Evolutionary conservation across 1,140 invertebrate genomes (phyloP).

Genomic region (Metopolophium dirhodum): DNA sequence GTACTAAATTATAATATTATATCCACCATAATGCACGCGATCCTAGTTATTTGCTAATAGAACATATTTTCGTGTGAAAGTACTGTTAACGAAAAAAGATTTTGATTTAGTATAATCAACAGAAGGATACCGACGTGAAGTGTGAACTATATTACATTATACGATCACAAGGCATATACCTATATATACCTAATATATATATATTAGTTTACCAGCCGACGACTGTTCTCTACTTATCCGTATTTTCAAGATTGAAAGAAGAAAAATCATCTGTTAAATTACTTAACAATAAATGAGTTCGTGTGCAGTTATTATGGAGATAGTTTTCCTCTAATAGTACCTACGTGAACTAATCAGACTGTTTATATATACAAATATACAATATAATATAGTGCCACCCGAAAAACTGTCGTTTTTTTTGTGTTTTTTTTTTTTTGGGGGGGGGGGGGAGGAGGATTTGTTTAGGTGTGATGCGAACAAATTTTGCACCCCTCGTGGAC

Average conservation of each 20-base stretch:
- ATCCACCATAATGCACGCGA: neutral
- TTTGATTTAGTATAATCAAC: neutral
- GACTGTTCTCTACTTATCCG: neutral
- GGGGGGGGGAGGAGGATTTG: too few species aligned
- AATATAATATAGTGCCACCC: neutral
- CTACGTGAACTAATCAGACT: neutral
- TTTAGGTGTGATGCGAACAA: neutral
- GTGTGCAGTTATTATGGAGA: neutral
- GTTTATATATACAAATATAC: too few species aligned
- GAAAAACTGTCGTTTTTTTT: neutral
- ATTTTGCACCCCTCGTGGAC: neutral
- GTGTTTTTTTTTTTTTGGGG: too few species aligned
- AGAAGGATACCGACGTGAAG: neutral
- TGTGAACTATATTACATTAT: too few species aligned
- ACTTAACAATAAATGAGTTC: neutral
- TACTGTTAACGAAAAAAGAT: neutral
- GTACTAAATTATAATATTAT: slow-evolving; percentile 7
- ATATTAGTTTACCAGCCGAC: neutral
- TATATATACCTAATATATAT: too few species aligned
- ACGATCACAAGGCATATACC: too few species aligned
- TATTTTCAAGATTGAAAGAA: neutral
- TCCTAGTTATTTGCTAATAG: slow-evolving; percentile 10
- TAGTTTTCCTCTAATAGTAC: neutral
- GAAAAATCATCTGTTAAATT: neutral
- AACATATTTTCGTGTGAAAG: neutral